Percentiles rank a stretch among this genome's conserved stretches.
These are phyloP conservation scores for Nesogale talazaci DNA, from an alignment of 2,113 vertebrate species.

Conservation along the genomic window DNA sequence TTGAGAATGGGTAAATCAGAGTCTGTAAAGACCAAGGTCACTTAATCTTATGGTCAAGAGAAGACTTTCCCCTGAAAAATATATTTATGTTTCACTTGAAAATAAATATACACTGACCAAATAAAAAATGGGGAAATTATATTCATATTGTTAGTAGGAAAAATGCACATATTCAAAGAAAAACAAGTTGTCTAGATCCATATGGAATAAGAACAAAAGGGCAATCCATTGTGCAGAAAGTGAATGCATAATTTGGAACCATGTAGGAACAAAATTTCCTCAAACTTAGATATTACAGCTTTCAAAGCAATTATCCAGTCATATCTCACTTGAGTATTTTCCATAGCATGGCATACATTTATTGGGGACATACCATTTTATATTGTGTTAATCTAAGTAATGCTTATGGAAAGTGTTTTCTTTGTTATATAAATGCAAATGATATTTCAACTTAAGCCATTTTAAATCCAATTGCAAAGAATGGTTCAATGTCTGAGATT, in stretches of 20 bases:
- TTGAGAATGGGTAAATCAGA: not conserved
- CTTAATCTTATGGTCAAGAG: not conserved
- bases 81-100: not conserved
- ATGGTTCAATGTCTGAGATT: constrained; percentile 67
- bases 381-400: constrained; percentile 47
- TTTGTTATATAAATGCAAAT: constrained; percentile 53
- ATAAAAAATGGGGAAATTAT: not conserved
- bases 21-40: not conserved
- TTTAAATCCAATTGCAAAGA: constrained; percentile 63
- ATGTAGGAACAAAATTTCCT: constrained; percentile 47
- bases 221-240: constrained; percentile 10
- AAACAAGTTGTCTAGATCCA: not conserved
- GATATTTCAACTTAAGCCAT: constrained; percentile 42
- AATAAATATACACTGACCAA: not conserved
- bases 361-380: constrained; percentile 48
- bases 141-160: not conserved
- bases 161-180: not conserved
- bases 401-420: not conserved
- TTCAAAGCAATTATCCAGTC: constrained; percentile 59
- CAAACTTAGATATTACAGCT: constrained; percentile 26
- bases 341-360: constrained; percentile 16
- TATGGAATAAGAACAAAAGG: not conserved
- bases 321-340: constrained; percentile 48
- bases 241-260: not conserved
- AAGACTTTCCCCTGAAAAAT: not conserved